Percentiles rank a stretch among this genome's conserved stretches.
Evolutionary conservation across 1,140 invertebrate species (phyloP).

Genomic region (Platorchestia sp.): DNA sequence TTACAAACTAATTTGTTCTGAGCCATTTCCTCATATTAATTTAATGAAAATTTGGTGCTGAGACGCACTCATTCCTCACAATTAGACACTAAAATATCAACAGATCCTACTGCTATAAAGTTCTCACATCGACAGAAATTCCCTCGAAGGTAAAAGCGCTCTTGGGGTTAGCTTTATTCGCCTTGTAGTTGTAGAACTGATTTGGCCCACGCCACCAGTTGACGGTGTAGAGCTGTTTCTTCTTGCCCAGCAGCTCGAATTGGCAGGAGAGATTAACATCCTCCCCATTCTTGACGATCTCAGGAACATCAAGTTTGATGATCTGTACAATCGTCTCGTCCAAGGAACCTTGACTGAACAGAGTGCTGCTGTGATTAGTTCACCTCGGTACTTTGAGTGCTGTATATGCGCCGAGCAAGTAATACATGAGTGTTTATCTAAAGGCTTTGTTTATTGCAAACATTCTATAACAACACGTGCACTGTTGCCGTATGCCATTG

Average conservation of each 20-base stretch:
- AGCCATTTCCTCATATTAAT: background rate
- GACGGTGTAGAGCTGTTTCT: constrained; percentile 79
- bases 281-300: constrained; percentile 49
- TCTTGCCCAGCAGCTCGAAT: constrained; percentile 83
- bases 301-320: constrained; percentile 9
- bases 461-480: too few species aligned
- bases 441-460: too few species aligned
- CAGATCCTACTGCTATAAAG: background rate
- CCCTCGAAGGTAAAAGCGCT: constrained; percentile 78
- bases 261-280: constrained; percentile 77
- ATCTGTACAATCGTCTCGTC: constrained; percentile 34
- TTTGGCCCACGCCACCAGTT: constrained; percentile 85
- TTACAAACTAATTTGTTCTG: background rate
- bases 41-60: background rate
- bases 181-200: constrained; percentile 83
- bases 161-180: constrained; percentile 78
- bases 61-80: background rate
- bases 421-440: too few species aligned
- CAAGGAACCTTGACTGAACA: constrained; percentile 14
- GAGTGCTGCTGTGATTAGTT: background rate
- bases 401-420: too few species aligned
- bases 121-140: constrained; percentile 81
- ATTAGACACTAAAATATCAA: background rate
- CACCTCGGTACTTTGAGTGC: too few species aligned
- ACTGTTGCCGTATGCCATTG: too few species aligned